Percentiles rank a stretch among this genome's conserved stretches.
These are phyloP conservation scores for Rhabdomys dilectus DNA, from an alignment of 2,113 vertebrate species.

Conservation along the genomic window DNA sequence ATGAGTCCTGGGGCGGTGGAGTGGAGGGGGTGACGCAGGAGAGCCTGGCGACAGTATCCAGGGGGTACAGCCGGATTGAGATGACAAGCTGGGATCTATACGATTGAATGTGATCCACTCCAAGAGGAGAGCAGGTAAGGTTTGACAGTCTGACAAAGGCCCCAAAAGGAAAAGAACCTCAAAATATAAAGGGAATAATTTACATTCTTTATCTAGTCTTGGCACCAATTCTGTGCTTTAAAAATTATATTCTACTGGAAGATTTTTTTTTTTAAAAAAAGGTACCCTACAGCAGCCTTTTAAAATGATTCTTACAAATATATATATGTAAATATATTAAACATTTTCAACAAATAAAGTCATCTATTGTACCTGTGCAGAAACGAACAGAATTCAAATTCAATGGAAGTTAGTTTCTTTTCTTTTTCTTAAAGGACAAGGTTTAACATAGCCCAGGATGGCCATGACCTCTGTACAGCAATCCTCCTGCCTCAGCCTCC, in stretches of 20 bases:
- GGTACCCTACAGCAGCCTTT: slow-evolving; percentile 89
- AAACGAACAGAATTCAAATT: slow-evolving; percentile 73
- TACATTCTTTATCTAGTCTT: slow-evolving; percentile 83
- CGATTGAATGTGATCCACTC: slow-evolving; percentile 62
- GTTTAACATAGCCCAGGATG: neutral
- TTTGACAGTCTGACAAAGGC: slow-evolving; percentile 28
- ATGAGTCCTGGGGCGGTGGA: neutral
- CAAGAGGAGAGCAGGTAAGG: slow-evolving; percentile 68
- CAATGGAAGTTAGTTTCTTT: slow-evolving; percentile 61
- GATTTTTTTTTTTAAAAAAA: slow-evolving; percentile 66
- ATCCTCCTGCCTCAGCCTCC: neutral
- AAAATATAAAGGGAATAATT: slow-evolving; percentile 41
- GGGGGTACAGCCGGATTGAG: slow-evolving; percentile 73
- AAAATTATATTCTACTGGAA: slow-evolving; percentile 87
- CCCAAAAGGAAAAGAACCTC: neutral
- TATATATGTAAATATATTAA: slow-evolving; percentile 88
- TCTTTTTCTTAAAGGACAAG: neutral
- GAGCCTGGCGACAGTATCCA: neutral
- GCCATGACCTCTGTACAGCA: neutral
- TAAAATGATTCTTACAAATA: slow-evolving; percentile 87
- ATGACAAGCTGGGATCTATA: slow-evolving; percentile 64
- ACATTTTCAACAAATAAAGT: slow-evolving; percentile 90
- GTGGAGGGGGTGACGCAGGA: slow-evolving; percentile 41
- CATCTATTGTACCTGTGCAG: slow-evolving; percentile 89
- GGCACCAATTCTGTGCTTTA: slow-evolving; percentile 89